Conservation (phyloP, 2,888 invertebrate species). For the Dysmachus trigonus region DNA sequence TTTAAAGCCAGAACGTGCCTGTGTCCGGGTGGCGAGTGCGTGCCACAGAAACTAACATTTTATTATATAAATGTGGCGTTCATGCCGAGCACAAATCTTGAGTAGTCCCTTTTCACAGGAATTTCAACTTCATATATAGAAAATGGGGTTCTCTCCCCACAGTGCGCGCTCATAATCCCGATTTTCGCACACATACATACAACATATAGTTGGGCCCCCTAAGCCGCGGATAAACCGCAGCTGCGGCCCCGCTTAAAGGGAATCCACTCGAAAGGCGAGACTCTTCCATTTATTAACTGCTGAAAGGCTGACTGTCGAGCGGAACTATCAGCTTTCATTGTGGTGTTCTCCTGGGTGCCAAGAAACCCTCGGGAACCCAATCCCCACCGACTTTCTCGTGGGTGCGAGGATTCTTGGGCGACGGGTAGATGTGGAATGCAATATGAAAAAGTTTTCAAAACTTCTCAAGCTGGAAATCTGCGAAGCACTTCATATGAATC, state of each 20-base stretch:
- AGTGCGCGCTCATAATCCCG: conserved; percentile 1
- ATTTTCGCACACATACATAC: neutral
- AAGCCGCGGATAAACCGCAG: conserved; percentile 17
- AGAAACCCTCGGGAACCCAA: neutral
- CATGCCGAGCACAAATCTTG: conserved; percentile 21
- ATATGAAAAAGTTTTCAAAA: conserved; percentile 32
- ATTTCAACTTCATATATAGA: conserved; percentile 25
- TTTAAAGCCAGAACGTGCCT: neutral
- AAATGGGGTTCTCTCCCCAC: neutral
- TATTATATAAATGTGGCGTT: neutral
- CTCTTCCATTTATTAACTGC: conserved; percentile 37
- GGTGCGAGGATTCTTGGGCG: neutral
- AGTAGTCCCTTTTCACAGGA: neutral
- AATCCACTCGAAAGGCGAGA: conserved; percentile 13
- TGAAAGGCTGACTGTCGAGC: conserved; percentile 27
- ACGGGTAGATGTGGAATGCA: neutral
- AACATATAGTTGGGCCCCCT: neutral
- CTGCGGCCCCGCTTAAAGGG: neutral
- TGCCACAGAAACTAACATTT: neutral
- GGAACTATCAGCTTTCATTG: conserved; percentile 38
- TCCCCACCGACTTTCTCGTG: neutral
- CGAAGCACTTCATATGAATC: neutral
- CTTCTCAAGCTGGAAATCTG: neutral
- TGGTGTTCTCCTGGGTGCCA: conserved; percentile 13
- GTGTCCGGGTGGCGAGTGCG: neutral